Percentiles rank a stretch among this genome's conserved stretches.
Conservation (phyloP, 2,888 invertebrate genomes). For the Oligia latruncula region DNA sequence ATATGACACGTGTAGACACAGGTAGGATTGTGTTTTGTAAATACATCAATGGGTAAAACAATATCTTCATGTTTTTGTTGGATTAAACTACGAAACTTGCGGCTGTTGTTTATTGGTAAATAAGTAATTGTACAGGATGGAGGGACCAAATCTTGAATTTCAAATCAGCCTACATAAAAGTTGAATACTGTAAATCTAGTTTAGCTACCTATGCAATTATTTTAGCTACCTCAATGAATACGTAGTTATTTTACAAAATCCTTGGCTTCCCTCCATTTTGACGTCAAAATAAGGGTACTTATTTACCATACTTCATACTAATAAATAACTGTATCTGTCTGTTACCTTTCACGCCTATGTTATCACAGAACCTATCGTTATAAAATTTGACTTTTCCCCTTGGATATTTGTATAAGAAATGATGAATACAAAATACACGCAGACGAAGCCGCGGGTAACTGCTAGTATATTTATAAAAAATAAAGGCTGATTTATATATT, state of each 20-base stretch:
- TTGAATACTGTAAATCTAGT: no score
- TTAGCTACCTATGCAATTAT: no score
- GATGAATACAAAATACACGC: no score
- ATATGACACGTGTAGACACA: constrained; percentile 47
- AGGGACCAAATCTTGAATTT: background rate
- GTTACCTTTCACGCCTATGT: background rate
- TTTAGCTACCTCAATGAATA: no score
- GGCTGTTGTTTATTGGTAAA: background rate
- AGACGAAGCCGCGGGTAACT: no score
- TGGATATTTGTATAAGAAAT: no score
- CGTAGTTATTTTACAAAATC: no score
- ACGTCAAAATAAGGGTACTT: no score
- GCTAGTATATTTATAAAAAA: background rate
- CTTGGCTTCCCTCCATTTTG: no score
- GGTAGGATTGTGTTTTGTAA: constrained; percentile 21
- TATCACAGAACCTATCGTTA: background rate
- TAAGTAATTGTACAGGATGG: background rate
- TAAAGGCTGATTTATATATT: background rate
- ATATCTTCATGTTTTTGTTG: constrained; percentile 10
- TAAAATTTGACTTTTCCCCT: no score
- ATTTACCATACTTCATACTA: no score
- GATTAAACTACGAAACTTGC: background rate
- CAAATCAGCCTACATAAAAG: background rate
- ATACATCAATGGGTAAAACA: constrained; percentile 19
- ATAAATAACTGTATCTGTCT: no score